These are phyloP conservation scores for Xylophagus ater DNA, from an alignment of 2,888 invertebrate species.

Conservation along the genomic window DNA sequence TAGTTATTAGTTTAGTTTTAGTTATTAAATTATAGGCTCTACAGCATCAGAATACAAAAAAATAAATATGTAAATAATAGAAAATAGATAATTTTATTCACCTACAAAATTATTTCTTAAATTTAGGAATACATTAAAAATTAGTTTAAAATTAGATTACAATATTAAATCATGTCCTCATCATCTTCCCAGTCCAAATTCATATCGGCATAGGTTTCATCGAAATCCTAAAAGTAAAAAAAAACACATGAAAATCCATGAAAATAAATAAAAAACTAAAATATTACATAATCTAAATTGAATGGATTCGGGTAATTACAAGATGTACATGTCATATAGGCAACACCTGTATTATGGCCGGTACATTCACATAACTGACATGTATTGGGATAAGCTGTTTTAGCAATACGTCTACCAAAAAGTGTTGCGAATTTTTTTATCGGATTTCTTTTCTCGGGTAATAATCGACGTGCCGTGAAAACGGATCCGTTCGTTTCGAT, in stretches of 20 bases:
- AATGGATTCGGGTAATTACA: conserved; percentile 41
- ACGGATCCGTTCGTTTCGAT: conserved; percentile 71
- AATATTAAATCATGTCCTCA: conserved; percentile 13
- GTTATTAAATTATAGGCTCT: too few species aligned
- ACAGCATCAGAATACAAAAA: too few species aligned
- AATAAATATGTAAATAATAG: too few species aligned
- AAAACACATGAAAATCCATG: neutral
- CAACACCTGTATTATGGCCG: conserved; percentile 51
- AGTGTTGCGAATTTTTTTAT: conserved; percentile 53
- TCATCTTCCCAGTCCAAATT: conserved; percentile 15
- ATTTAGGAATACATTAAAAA: too few species aligned
- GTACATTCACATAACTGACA: conserved; percentile 62
- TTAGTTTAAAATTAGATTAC: too few species aligned
- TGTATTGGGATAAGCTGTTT: conserved; percentile 46
- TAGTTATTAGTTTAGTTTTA: too few species aligned
- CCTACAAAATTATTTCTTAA: too few species aligned
- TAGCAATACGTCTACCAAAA: conserved; percentile 53
- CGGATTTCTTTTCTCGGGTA: conserved; percentile 44
- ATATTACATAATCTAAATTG: conserved; percentile 41
- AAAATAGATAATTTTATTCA: too few species aligned
- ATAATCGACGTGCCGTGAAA: conserved; percentile 50
- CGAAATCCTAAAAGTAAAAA: conserved; percentile 12
- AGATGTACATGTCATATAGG: conserved; percentile 54
- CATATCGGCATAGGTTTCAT: conserved; percentile 10
- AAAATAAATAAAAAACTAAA: neutral